These are phyloP conservation scores for Myxocyprinus asiaticus DNA, from an alignment of 2,113 vertebrate species.

Conservation along the genomic window DNA sequence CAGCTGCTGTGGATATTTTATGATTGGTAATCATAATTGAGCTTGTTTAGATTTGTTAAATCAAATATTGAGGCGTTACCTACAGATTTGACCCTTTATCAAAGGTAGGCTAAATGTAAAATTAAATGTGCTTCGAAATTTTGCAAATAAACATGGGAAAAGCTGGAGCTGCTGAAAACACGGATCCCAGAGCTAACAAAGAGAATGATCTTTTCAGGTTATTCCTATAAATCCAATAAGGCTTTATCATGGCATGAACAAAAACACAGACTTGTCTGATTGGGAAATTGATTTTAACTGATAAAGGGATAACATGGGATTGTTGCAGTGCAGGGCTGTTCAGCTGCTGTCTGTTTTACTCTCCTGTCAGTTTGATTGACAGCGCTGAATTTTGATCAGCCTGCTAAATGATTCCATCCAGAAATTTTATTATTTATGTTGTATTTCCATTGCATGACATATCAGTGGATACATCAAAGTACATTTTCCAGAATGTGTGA, in stretches of 20 bases:
- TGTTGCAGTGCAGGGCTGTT: not conserved
- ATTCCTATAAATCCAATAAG: not conserved
- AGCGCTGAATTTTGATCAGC: not conserved
- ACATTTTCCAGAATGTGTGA: not conserved
- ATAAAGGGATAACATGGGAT: not conserved
- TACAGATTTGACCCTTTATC: no score
- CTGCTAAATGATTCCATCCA: conserved; percentile 1
- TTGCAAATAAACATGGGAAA: not conserved
- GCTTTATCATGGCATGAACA: not conserved
- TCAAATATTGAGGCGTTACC: no score
- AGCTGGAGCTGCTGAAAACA: no score
- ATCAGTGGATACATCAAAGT: conserved; percentile 13
- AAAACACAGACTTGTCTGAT: conserved; percentile 9
- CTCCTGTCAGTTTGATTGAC: conserved; percentile 2
- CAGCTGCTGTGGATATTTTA: no score
- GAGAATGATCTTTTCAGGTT: not conserved
- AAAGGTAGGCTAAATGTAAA: not conserved
- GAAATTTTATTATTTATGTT: not conserved
- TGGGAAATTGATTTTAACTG: not conserved
- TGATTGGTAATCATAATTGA: no score
- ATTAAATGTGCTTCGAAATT: not conserved
- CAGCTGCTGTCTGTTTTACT: not conserved
- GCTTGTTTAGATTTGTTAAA: no score
- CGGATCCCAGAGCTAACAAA: not conserved
- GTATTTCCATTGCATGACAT: conserved; percentile 12